A percentile compares a stretch with the other conserved stretches of the same genome.
Conservation (phyloP, 53 echinoderm and acorn worm species). For the Antedon mediterranea region DNA sequence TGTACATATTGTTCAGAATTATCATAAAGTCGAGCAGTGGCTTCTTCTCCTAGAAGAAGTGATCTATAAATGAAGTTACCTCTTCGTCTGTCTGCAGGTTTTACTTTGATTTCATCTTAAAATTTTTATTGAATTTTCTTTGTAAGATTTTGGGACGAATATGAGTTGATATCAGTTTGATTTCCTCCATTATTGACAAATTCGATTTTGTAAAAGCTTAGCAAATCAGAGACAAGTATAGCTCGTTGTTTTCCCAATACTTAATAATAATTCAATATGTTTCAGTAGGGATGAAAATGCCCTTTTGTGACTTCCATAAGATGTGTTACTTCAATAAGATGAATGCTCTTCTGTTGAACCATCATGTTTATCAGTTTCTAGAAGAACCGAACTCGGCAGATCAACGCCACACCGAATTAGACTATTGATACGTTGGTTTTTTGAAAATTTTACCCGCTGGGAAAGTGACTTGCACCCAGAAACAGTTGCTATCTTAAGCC, state of each 20-base stretch:
- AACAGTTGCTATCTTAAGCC: slow-evolving; percentile 6
- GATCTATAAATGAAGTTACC: slow-evolving; percentile 29
- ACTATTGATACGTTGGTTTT: not conserved
- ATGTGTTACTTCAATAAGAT: not conserved
- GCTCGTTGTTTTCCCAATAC: slow-evolving; percentile 3
- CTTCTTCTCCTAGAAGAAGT: slow-evolving; percentile 19
- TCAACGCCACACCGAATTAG: slow-evolving; percentile 5
- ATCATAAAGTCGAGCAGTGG: slow-evolving; percentile 12
- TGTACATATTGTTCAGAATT: slow-evolving; percentile 7
- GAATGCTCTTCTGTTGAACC: slow-evolving; percentile 12
- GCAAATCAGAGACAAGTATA: slow-evolving; percentile 10
- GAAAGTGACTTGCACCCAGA: not conserved
- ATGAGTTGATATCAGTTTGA: slow-evolving; percentile 9
- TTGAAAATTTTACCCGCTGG: not conserved
- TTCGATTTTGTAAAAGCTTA: slow-evolving; percentile 10
- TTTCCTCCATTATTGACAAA: slow-evolving; percentile 20
- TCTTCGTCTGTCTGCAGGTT: not conserved
- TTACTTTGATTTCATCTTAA: slow-evolving; percentile 5
- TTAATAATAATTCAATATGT: slow-evolving; percentile 14
- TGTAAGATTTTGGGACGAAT: slow-evolving; percentile 19
- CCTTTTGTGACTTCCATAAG: slow-evolving; percentile 2
- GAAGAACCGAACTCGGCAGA: slow-evolving; percentile 10
- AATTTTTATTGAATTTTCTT: slow-evolving; percentile 26
- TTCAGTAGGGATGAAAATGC: slow-evolving; percentile 10
- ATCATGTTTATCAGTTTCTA: slow-evolving; percentile 9